Base-by-base conservation (phyloP, 2,888 invertebrate species). In the Podabrus alpinus region DNA sequence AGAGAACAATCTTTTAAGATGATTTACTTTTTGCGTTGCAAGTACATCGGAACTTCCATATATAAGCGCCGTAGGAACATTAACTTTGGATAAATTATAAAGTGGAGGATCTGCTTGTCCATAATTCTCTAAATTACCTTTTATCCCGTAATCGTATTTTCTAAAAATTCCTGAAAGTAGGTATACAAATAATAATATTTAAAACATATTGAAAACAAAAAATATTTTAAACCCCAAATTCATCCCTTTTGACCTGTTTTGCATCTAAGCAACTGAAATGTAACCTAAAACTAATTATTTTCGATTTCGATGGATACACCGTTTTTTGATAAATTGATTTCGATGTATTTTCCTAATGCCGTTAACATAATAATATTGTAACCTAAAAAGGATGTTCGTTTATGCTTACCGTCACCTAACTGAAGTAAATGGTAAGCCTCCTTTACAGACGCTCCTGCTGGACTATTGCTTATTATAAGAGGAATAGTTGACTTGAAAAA, bases 361-460 rank as follows among this genome's bases (percentile, higher is more conserved):
- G n/a, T n/a, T n/a, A n/a, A n/a, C n/a, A n/a, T n/a, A n/a, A n/a
- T n/a, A n/a, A n/a, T n/a, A n/a, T n/a, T n/a, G n/a, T n/a, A n/a
- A n/a, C n/a, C n/a, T n/a, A n/a, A n/a, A n/a, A n/a, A n/a, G n/a
- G n/a, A n/a, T n/a, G n/a, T n/a, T n/a, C n/a, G n/a, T n/a, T n/a
- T n/a, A n/a, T 86, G 7, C 85, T 84, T 0, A 89, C 87, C 24
- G 87, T 87, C 80, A 87, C n/a, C 87, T 9, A 88, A 78, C 77
- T 90, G 90, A 0, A 88, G 89, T 77, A 87, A 90, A 81, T 90
- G 90, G 7, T 89, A 82, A n/a, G 90, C 77, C 82, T 90, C 89
- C 78, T 87, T 86, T 0, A 88, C 86, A 0, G 90, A 88, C 0
- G 89, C 87, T 61, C 77, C 74, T 15, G 66, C 85, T 5, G 86